Evolutionary conservation across 2,888 invertebrate species (phyloP).

Genomic region (Antitype chi): DNA sequence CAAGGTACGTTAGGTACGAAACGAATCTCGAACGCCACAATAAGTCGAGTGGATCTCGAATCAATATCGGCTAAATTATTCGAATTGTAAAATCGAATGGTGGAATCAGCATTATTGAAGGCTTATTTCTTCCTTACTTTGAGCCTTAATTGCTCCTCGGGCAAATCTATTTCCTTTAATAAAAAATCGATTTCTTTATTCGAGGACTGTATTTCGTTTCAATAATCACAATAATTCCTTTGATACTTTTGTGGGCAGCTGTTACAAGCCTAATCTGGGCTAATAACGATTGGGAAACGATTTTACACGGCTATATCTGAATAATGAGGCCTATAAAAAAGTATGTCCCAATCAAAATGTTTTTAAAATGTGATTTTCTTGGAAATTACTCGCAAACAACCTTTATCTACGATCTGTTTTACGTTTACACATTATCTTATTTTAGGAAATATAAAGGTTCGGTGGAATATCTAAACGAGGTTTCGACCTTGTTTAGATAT

Average conservation of each 20-base stretch:
- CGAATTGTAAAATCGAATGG: slow-evolving; percentile 53
- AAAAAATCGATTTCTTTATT: slow-evolving; percentile 54
- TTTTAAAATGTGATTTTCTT: slow-evolving; percentile 54
- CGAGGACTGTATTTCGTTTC: slow-evolving; percentile 51
- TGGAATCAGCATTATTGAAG: slow-evolving; percentile 60
- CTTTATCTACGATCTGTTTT: slow-evolving; percentile 43
- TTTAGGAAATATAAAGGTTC: slow-evolving; percentile 16
- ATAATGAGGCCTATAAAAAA: slow-evolving; percentile 71
- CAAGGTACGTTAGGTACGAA: slow-evolving; percentile 11
- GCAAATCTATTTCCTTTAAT: slow-evolving; percentile 60
- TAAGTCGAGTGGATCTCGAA: slow-evolving; percentile 35
- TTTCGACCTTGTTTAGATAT: slow-evolving; percentile 10
- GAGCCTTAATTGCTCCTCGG: slow-evolving; percentile 62
- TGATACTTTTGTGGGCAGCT: slow-evolving; percentile 66
- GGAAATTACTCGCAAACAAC: slow-evolving; percentile 16
- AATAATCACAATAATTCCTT: slow-evolving; percentile 71
- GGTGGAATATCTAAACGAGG: slow-evolving; percentile 15
- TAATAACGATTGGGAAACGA: slow-evolving; percentile 67
- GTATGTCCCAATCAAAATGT: slow-evolving; percentile 53
- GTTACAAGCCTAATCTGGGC: slow-evolving; percentile 69
- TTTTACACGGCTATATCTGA: slow-evolving; percentile 65
- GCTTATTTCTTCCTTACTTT: slow-evolving; percentile 61
- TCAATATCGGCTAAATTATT: slow-evolving; percentile 55
- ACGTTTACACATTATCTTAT: slow-evolving; percentile 40
- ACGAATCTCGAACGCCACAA: slow-evolving; percentile 6